Base-by-base conservation (phyloP, 2,888 invertebrate genomes). In the Mesorhabditis spiculigera region DNA sequence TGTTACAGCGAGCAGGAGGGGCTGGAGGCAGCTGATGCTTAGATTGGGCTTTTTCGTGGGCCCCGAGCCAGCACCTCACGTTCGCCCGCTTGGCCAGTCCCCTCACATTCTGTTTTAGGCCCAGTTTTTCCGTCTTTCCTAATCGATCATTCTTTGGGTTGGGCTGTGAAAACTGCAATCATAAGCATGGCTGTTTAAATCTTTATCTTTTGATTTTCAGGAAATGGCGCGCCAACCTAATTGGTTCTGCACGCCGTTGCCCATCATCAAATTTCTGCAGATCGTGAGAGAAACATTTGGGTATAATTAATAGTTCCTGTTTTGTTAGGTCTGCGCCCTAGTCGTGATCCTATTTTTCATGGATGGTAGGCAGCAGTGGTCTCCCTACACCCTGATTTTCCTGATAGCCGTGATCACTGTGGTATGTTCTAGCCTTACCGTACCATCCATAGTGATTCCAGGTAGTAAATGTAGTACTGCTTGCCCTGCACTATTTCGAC, bases 321-420 rank as follows among this genome's bases (percentile, higher is more conserved):
- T 16, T n/a, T 68, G 68, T 45, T 41, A 71, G 71, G 63, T 68
- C 16, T 65, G 71, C 45, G 63, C 68, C 44, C 43, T 72, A 43
- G 65, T 72, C 58, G 70, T 65, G 63, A 74, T 43, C 50, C 45
- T 66, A 41, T 71, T 71, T 62, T 68, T 71, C 28, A 62, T 73
- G 50, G 75, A 75, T 65, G 75, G 75, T 42, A 64, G 72, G 4
- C 64, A 69, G 16, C 75, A 75, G 70, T 75, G 75, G 75, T 67
- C 58, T 67, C 72, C 72, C 13, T 72, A 72, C 68, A 65, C 72
- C n/a, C 43, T 67, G 44, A 66, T 72, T 41, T 72, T 72, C 69
- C 41, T 63, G 44, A 63, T 68, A 66, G 68, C 68, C 63, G 63
- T 72, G 8, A 8, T 71, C 58, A 65, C 68, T 10, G 66, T 69